phyloP scores from a whole-genome alignment of 2,888 invertebrate species.

The Dicyrtoma fusca region DNA sequence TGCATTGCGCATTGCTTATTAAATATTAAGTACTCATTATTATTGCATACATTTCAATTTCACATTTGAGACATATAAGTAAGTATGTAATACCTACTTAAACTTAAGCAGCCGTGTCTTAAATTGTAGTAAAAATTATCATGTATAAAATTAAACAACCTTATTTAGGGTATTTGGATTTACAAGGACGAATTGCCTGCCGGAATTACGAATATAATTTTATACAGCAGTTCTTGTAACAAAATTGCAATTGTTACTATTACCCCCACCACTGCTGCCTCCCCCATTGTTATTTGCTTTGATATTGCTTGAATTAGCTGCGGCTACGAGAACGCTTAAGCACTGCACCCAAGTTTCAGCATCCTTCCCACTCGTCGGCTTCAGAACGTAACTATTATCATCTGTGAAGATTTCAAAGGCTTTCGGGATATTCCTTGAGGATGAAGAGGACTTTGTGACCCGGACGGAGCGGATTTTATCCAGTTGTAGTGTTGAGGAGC shows the following conservation, averaged over 20 bases:
- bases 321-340: conserved; percentile 52
- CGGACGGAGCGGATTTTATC: conserved; percentile 94
- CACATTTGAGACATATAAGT: no score
- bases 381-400: conserved; percentile 87
- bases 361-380: conserved; percentile 91
- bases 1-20: no score
- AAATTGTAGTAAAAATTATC: no score
- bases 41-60: no score
- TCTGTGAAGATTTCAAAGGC: conserved; percentile 96
- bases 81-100: no score
- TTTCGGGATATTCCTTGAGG: conserved; percentile 89
- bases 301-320: conserved; percentile 39
- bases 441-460: conserved; percentile 84
- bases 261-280: background rate
- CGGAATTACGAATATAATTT: no score
- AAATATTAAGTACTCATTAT: no score
- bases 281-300: conserved; percentile 18
- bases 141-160: no score
- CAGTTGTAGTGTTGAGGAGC: conserved; percentile 72
- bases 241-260: conserved; percentile 12
- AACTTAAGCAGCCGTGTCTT: no score
- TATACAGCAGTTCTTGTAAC: conserved; percentile 34
- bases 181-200: no score
- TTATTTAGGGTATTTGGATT: no score
- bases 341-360: conserved; percentile 93